Evolutionary conservation across 2,888 invertebrate species (phyloP).

Genomic region (Hydriomena furcata): DNA sequence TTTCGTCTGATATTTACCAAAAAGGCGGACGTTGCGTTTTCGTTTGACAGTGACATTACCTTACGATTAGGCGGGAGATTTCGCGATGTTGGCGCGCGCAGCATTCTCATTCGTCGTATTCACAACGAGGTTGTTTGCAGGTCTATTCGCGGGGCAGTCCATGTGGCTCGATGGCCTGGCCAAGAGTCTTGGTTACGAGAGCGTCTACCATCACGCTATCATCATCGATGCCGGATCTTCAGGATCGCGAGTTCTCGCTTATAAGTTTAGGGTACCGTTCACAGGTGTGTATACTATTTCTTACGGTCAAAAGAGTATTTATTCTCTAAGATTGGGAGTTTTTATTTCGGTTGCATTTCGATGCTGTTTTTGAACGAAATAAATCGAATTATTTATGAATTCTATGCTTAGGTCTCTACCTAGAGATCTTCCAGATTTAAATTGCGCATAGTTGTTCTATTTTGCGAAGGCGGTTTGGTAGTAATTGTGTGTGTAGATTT

Average conservation of each 20-base stretch:
- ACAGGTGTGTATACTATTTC: constrained; percentile 83
- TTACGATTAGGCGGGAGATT: background rate
- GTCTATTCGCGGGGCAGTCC: constrained; percentile 83
- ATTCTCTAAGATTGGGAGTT: too few species aligned
- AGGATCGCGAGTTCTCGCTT: constrained; percentile 93
- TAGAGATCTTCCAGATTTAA: too few species aligned
- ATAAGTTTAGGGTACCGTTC: constrained; percentile 91
- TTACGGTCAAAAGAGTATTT: too few species aligned
- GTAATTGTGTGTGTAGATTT: too few species aligned
- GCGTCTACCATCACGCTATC: constrained; percentile 87
- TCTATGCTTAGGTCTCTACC: too few species aligned
- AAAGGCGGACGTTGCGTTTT: too few species aligned
- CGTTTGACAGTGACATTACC: background rate
- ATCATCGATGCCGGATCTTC: constrained; percentile 98
- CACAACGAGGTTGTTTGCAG: constrained; percentile 49
- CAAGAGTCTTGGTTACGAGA: constrained; percentile 86
- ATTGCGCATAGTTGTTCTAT: too few species aligned
- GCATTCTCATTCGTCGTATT: background rate
- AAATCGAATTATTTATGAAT: too few species aligned
- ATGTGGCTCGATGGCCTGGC: constrained; percentile 88
- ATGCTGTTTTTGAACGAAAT: too few species aligned
- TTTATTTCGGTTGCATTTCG: too few species aligned
- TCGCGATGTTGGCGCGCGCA: constrained; percentile 4
- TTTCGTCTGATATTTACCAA: too few species aligned
- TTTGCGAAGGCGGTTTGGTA: too few species aligned